A percentile compares a stretch with the other conserved stretches of the same genome.
Conservation (phyloP, 2,888 invertebrate species). For the Coleophora deauratella region DNA sequence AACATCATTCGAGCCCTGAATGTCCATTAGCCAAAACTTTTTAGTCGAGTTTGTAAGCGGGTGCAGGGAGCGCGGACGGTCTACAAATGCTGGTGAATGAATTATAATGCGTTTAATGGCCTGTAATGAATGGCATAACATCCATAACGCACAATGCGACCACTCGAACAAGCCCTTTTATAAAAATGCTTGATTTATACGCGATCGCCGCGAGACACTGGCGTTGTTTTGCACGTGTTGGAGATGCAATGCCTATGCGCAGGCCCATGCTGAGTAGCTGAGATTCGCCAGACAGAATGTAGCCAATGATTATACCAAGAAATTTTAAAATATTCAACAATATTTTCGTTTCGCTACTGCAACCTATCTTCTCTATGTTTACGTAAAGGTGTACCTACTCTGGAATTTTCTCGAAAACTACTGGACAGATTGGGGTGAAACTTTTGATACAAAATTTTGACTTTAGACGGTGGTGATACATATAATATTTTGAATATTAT, state of each 20-base stretch:
- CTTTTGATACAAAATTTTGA: too few relatives aligned
- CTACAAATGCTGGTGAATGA: conserved; percentile 36
- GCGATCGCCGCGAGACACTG: conserved; percentile 45
- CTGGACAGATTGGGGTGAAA: too few relatives aligned
- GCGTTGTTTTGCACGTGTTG: conserved; percentile 64
- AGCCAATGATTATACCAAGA: too few relatives aligned
- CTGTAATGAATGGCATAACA: conserved; percentile 73
- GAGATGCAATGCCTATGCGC: conserved; percentile 14
- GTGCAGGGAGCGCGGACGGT: conserved; percentile 21
- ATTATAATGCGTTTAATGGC: conserved; percentile 71
- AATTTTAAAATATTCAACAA: too few relatives aligned
- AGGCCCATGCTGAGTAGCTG: neutral
- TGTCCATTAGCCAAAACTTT: conserved; percentile 34
- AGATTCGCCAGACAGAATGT: too few relatives aligned
- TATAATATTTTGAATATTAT: too few relatives aligned
- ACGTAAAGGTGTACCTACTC: too few relatives aligned
- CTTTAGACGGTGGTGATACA: too few relatives aligned
- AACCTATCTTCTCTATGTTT: too few relatives aligned
- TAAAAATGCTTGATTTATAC: conserved; percentile 69
- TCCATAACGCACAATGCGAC: conserved; percentile 70
- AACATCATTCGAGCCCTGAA: conserved; percentile 31
- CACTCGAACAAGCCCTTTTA: conserved; percentile 68
- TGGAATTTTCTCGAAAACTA: too few relatives aligned
- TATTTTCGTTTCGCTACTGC: too few relatives aligned
- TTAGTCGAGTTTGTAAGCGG: conserved; percentile 12